Evolutionary conservation across 1,140 invertebrate species (phyloP), one percentile per base, ranked within the genome.

Genomic region (Heliconius melpomene): DNA sequence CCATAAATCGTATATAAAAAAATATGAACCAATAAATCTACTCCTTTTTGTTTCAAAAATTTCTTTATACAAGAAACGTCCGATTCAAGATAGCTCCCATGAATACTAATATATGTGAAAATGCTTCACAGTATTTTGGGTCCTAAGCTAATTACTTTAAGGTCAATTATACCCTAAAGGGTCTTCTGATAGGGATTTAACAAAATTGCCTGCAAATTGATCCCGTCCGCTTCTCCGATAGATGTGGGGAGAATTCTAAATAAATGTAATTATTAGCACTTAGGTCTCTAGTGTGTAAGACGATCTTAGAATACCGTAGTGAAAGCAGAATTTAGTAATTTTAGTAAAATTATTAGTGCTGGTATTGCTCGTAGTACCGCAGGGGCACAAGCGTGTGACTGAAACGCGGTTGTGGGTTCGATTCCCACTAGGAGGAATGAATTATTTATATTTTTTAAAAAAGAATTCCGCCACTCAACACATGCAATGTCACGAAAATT

Each of bases 131-230:
- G n/a, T 9, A 40, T 26, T 70, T 26, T 40, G 36, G 20, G 7
- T 54, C 26, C 38, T 46, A 76, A 66, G 18, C 11, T 38, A 46
- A 76, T 26, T 66, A 38, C 2, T 11, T n/a, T 75, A 75, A 60
- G 20, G 74, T 29, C 29, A 36, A 32, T 57, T 36, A 57, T 75
- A 54, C 50, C 20, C 2, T 32, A 38, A 60, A 75, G 16, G 20
- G 32, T 60, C 9, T 20, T 57, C 8, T 36, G 54, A 26, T 20
- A 73, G 7, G 52, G 52, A 38, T 46, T 75, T 75, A 75, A 75
- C 50, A 75, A 75, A 75, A 75, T 75, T 75, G 74, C 50, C 46
- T 26, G 57, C 57, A 75, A 75, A 75, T 75, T 60, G 74, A 60
- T 38, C 36, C 46, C 18, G 72, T 46, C 72, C 71, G 29, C 36